Evolutionary conservation across 2,113 vertebrate species (phyloP), one percentile per base, ranked within the genome.

Genomic region (Tetrax tetrax): DNA sequence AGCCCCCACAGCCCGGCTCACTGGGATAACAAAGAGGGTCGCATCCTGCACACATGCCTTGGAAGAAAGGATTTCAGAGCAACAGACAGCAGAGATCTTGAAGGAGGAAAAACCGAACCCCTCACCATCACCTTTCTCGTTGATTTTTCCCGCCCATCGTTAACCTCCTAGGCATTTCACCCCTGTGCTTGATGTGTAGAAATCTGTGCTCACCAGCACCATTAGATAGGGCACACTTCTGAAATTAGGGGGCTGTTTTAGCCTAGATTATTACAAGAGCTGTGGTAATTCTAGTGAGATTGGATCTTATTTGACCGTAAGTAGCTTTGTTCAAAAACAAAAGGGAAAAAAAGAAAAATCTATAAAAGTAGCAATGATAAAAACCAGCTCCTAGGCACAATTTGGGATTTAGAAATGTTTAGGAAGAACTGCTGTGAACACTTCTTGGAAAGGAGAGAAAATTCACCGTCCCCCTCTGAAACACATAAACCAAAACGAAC

Each of bases 251-350:
- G 13, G 31, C 33, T 91, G 13, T 60, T 71, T 59, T 79, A 78
- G 64, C 28, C 76, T 61, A 61, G 83, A 74, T 89, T 90, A 83
- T 95, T 88, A 90, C 14, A 88, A 74, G 93, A 96, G 13, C 72
- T 79, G 86, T 86, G 83, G 35, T 28, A 82, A 66, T 82, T 84
- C 68, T 86, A 88, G 20, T 1, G 14, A 74, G 72, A 65, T 9
- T 94, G 69, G n/a, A 77, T 53, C 37, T 78, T 69, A 59, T 85
- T 57, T 87, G 79, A 61, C 75, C 59, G 11, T 37, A 71, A 78
- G 23, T 27, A 83, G 41, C 28, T 90, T 95, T 89, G 16, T 63
- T 77, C 56, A 66, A 79, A 89, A 92, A 78, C 43, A 66, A 72
- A 77, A 35, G 1, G 7, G 14, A 4, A 6, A 35, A 35, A 12